Base-by-base conservation (phyloP, 2,888 invertebrate species). In the Drosophila aldrichi region DNA sequence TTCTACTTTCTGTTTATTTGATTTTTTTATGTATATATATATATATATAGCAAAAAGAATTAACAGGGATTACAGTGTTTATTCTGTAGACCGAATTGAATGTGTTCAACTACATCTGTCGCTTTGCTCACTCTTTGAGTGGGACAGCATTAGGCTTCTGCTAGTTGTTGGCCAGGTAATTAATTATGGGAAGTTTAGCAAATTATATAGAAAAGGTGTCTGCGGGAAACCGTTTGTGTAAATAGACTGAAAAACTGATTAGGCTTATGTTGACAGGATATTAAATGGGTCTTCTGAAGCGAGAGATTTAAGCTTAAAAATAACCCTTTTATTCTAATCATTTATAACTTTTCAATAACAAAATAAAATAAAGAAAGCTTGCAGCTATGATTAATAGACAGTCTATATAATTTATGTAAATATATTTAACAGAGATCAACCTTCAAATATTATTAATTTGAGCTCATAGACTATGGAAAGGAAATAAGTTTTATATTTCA, bases 41-140 rank as follows among this genome's bases (percentile, higher is more conserved):
- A n/a, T 48, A 6, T 52, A 22, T 10, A 25, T 38, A 18, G 41
- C 20, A 32, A 32, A 56, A 34, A 18, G n/a, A 34, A 43, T 56
- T 44, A 43, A 34, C 16, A 22, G 34, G 34, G 20, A 36, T 54
- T 54, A 49, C 48, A 9, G 18, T 14, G 14, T 32, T 48, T 29
- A 40, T 29, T 20, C 38, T 9, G 6, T 18, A 38, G 32, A 43
- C 32, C 34, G 9, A 56, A 20, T 43, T 40, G n/a, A 40, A 40
- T 25, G 54, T 40, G 25, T 38, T n/a, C 20, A 48, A 2, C 14
- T 20, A 49, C 49, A 32, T 18, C 49, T 49, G 49, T 48, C 29
- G n/a, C 29, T 10, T 6, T 25, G 46, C 16, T 8, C 4, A 1
- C 22, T 25, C 25, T 5, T 16, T 22, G 16, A 16, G 46, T 14